phyloP scores from a whole-genome alignment of 2,797 vertebrate species.

The Pangasius macronema region DNA sequence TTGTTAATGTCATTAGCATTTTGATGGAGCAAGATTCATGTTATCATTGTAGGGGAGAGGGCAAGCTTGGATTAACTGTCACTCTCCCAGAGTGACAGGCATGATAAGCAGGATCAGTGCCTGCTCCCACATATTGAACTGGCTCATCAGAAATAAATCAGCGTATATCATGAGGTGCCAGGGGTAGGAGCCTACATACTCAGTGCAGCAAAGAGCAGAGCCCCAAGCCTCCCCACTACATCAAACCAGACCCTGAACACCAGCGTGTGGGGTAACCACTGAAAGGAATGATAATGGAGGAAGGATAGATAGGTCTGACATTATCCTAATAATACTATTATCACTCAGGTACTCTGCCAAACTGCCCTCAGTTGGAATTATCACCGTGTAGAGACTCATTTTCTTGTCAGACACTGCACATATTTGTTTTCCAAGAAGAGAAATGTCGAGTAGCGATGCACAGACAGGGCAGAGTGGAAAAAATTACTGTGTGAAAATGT shows the following conservation, averaged over 20 bases:
- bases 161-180: conserved; percentile 51
- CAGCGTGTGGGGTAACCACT: conserved; percentile 33
- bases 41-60: conserved; percentile 54
- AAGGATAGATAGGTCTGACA: conserved; percentile 47
- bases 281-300: conserved; percentile 36
- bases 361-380: conserved; percentile 41
- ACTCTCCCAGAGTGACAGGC: conserved; percentile 66
- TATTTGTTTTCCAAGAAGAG: conserved; percentile 45
- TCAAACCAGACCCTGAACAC: conserved; percentile 53
- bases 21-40: conserved; percentile 63
- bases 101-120: conserved; percentile 71
- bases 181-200: conserved; percentile 43
- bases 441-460: conserved; percentile 1
- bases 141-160: conserved; percentile 63
- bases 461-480: conserved; percentile 17
- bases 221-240: conserved; percentile 30
- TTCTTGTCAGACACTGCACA: conserved; percentile 38
- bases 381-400: conserved; percentile 42
- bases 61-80: conserved; percentile 59
- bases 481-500: conserved; percentile 35
- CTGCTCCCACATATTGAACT: conserved; percentile 34
- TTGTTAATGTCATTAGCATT: conserved; percentile 69
- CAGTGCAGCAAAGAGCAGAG: conserved; percentile 35
- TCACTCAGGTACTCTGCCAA: conserved; percentile 28
- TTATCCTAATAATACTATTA: conserved; percentile 54